Base-by-base conservation (phyloP, 1,140 invertebrate species). In the Drosophila sucinea region DNA sequence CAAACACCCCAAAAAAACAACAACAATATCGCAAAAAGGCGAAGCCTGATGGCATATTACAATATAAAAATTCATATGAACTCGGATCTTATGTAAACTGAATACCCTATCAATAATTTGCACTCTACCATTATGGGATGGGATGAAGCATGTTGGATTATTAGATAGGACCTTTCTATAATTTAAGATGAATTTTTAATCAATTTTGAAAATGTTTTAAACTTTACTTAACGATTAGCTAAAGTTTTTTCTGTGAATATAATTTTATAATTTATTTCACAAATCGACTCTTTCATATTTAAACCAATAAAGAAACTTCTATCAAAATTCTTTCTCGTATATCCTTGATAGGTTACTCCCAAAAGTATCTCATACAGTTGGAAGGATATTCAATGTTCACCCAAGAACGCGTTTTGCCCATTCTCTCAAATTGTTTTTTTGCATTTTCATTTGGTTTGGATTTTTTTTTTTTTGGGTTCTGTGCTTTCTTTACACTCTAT, bases 401-500 rank as follows among this genome's bases (percentile, higher is more conserved):
- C 40, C 4, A 51, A 10, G 44, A 6, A 3, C 1, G 8, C 6
- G 11, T 4, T 17, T 41, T 41, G 1, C 4, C 8, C 44, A 51
- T 51, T 51, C 8, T 27, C 4, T 51, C 7, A 8, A 10, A 51
- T 51, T 0, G 2, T 51, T 51, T 51, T 51, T 51, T 51, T 27
- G 4, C 8, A 27, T 51, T 10, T 51, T 51, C 8, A 51, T 51
- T 51, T 4, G 7, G 1, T 8, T 35, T 3, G 1, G 0, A 11
- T 38, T 38, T 51, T n/a, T 8, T 1, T 27, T 51, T 51, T 27
- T 51, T 51, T 27, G 3, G 8, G 2, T 3, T 51, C 23, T 51
- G 7, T 51, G 23, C 8, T 51, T 51, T 51, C 44, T 86, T 79
- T 83, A 60, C 77, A 61, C 70, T 76, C 77, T 70, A 67, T 73